These are phyloP conservation scores for Orthosia cruda DNA, from an alignment of 2,888 invertebrate species.

Conservation along the genomic window DNA sequence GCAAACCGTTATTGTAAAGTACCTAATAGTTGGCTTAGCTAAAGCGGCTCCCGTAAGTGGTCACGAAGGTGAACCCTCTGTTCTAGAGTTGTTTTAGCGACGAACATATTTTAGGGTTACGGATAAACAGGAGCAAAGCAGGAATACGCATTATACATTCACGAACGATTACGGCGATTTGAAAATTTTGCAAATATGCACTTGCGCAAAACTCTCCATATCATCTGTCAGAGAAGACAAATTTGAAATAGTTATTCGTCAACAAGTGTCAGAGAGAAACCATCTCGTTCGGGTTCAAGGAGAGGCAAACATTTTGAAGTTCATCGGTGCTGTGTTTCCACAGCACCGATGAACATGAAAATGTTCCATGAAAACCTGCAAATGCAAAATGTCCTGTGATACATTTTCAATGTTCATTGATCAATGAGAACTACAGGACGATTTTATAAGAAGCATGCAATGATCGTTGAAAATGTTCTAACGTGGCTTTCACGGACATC, in stretches of 20 bases:
- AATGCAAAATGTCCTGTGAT: conserved; percentile 4
- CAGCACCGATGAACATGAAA: too few relatives aligned
- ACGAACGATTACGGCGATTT: not conserved
- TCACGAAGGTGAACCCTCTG: not conserved
- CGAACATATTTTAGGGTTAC: not conserved
- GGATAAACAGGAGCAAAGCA: not conserved
- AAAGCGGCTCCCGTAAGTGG: not conserved
- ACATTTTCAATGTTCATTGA: not conserved
- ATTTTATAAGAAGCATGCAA: not conserved
- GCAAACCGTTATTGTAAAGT: conserved; percentile 7
- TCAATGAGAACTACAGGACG: conserved; percentile 14
- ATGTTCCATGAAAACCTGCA: too few relatives aligned
- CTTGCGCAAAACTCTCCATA: too few relatives aligned
- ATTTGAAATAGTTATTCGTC: not conserved
- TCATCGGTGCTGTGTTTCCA: too few relatives aligned
- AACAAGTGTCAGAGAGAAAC: conserved; percentile 1
- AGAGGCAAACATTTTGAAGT: conserved; percentile 26
- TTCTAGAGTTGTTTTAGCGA: not conserved
- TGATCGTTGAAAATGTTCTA: not conserved
- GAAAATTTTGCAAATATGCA: not conserved
- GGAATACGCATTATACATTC: not conserved
- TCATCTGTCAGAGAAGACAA: not conserved
- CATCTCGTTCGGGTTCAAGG: not conserved
- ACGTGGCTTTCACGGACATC: conserved; percentile 13
- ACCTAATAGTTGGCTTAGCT: not conserved